Conservation (phyloP, 1,140 invertebrate species). For the Drosophila bifasciata region DNA sequence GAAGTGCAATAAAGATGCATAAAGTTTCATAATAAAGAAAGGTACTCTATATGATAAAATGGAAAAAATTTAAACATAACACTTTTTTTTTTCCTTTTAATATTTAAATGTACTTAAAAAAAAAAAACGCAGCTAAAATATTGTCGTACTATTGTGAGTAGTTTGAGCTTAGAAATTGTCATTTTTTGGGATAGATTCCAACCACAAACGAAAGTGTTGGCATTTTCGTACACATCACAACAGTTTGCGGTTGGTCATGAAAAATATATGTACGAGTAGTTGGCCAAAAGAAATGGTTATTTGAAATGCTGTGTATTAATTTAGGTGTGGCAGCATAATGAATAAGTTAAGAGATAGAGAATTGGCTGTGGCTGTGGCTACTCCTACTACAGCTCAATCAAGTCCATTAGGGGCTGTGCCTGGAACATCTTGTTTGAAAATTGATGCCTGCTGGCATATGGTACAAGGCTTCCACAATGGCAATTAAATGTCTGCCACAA, state of each 20-base stretch:
- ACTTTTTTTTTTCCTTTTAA: too few relatives aligned
- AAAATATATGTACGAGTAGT: constrained; percentile 17
- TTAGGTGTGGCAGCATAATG: constrained; percentile 12
- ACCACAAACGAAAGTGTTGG: constrained; percentile 64
- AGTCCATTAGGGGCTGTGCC: constrained; percentile 5
- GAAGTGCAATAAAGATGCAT: too few relatives aligned
- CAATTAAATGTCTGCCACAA: constrained; percentile 44
- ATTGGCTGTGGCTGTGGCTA: constrained; percentile 3
- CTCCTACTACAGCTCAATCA: not conserved
- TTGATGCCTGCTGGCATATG: constrained; percentile 16
- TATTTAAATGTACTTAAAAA: too few relatives aligned
- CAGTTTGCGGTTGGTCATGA: constrained; percentile 47
- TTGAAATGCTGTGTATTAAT: constrained; percentile 32
- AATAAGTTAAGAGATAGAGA: not conserved
- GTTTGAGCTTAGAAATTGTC: constrained; percentile 4
- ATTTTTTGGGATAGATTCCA: constrained; percentile 7
- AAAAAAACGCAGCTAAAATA: not conserved
- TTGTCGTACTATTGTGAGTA: not conserved
- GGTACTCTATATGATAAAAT: too few relatives aligned
- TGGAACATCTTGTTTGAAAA: constrained; percentile 14
- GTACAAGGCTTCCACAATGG: constrained; percentile 13
- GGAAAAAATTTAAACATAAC: too few relatives aligned
- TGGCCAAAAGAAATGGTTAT: constrained; percentile 21
- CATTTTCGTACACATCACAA: constrained; percentile 25
- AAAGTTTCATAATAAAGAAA: too few relatives aligned